These are phyloP conservation scores for Venustaconcha ellipsiformis DNA, from an alignment of 1,140 invertebrate species.

Conservation along the genomic window DNA sequence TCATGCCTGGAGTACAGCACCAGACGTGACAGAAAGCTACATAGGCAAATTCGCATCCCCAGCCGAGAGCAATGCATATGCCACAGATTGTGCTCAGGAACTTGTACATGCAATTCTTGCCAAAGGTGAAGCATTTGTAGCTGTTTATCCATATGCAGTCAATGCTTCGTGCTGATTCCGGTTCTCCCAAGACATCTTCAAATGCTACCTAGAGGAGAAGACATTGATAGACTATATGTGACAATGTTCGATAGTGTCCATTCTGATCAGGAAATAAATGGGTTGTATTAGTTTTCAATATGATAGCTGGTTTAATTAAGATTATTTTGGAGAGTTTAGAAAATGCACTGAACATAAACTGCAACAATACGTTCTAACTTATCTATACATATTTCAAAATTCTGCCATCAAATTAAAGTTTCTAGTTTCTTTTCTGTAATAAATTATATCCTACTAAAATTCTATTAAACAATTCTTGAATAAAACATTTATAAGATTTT, in stretches of 20 bases:
- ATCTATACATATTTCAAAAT: slow-evolving; percentile 54
- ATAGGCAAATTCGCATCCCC: slow-evolving; percentile 81
- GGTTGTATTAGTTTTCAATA: too few relatives aligned
- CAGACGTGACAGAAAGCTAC: slow-evolving; percentile 75
- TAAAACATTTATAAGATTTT: too few relatives aligned
- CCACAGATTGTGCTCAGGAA: slow-evolving; percentile 77
- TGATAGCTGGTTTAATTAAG: too few relatives aligned
- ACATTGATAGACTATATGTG: too few relatives aligned
- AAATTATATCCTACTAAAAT: too few relatives aligned
- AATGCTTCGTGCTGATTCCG: slow-evolving; percentile 78
- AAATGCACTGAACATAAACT: too few relatives aligned
- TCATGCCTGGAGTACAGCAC: slow-evolving; percentile 70
- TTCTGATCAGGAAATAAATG: too few relatives aligned
- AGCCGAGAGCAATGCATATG: slow-evolving; percentile 76
- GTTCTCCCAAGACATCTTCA: slow-evolving; percentile 83
- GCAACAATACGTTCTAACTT: background rate
- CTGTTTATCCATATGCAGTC: slow-evolving; percentile 82
- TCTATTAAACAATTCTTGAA: too few relatives aligned
- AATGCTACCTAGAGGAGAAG: slow-evolving; percentile 65
- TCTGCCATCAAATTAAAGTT: too few relatives aligned
- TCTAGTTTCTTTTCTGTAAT: too few relatives aligned
- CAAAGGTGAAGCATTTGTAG: slow-evolving; percentile 76
- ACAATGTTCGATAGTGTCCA: too few relatives aligned
- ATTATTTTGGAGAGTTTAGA: too few relatives aligned
- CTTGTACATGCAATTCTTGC: slow-evolving; percentile 79